Evolutionary conservation across 1,140 invertebrate species (phyloP), one percentile per base, ranked within the genome.

Genomic region (Diachasmimorpha longicaudata): DNA sequence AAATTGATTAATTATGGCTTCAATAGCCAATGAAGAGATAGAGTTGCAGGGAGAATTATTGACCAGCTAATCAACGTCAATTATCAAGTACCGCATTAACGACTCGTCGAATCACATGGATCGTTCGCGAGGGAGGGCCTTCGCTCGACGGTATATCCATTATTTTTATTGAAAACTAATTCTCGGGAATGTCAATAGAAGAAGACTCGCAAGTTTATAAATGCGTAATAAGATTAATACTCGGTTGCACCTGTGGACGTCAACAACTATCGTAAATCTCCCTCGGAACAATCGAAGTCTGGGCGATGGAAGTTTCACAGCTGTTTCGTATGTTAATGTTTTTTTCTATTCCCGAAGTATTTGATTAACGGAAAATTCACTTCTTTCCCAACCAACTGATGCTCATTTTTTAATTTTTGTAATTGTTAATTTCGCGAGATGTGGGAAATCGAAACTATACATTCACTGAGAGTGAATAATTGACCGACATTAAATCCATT

Each of bases 1-100:
- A 63, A 63, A 63, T 63, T 25, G 39, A 74, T 67, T 46, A 63
- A 67, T 74, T 68, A 67, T 48, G 72, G 72, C 72, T 67, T 68
- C 72, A 74, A 68, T 19, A 74, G 23, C n/a, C 23, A 36, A 16
- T 25, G 42, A 39, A 44, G 11, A 5, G 21, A 48, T 46, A n/a
- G 21, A 68, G 37, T 31, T 63, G 16, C 36, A 67, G 42, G 21
- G 44, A n/a, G n/a, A 36, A 67, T 74, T 74, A 74, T 46, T 67
- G 37, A 73, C 55, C 37, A 55, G 37, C 37, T 63, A 66, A 73
- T 73, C 58, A 66, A 66, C 55, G 46, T 21, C 21, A 66, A 31
- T 25, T 68, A 25, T 68, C 14, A 5, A 31, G 48, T 6, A 25
- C 25, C 0, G 31, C 6, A 48, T 25, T 55, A 58, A 23, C 48